Base-by-base conservation (phyloP, 2,888 invertebrate species). In the Nezara viridula region DNA sequence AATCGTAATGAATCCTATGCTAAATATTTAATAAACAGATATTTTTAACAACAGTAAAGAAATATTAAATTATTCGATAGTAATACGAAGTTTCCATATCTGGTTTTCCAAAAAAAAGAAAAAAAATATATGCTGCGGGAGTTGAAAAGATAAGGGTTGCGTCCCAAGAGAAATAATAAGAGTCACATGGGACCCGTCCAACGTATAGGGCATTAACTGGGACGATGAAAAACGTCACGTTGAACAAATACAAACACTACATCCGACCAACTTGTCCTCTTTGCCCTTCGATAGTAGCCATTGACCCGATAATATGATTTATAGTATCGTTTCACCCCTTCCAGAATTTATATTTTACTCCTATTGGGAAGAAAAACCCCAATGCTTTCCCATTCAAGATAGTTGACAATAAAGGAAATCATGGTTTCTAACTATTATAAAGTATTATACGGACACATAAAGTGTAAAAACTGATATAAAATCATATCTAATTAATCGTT, bases 121-220 rank as follows among this genome's bases (percentile, higher is more conserved):
- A 16, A 3, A 16, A 6, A 32, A 14, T 32, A 32, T 32, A 32
- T 66, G 32, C 19, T 10, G 6, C 21, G 44, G 81, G 81, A 40
- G 81, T 44, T 2, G 24, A 44, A n/a, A 44, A 81, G 44, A 44
- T 40, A 81, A 81, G 81, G 81, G 81, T 44, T 44, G 44, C 12
- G 81, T 44, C 81, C 81, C 44, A 6, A 19, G 81, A 81, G 81
- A 81, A 81, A 81, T 81, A 81, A 40, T 81, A 44, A 81, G 32
- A 37, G 37, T n/a, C 44, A 81, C 24, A 44, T 19, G 44, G 81
- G 81, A 44, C 21, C n/a, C n/a, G 81, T 5, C 24, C 44, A 14
- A 40, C n/a, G 44, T 44, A 40, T 10, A n/a, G 44, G n/a, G 44
- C 24, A 44, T 81, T 81, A 81, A 44, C 81, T n/a, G 44, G 40